A percentile compares a stretch with the other conserved stretches of the same genome.
phyloP scores from a whole-genome alignment of 1,140 invertebrate species.

The Ceratosolen solmsi region DNA sequence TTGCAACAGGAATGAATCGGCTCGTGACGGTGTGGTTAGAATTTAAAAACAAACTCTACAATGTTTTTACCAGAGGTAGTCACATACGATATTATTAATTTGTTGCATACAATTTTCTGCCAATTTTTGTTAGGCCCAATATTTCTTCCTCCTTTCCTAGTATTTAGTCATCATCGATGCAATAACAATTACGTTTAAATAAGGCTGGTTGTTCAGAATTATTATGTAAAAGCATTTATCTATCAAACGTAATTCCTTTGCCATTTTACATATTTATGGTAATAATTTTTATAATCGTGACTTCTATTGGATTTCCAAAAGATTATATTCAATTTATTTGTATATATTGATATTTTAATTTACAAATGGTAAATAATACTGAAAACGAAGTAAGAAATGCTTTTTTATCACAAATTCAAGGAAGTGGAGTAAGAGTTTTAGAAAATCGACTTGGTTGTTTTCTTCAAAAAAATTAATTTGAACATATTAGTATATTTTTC shows the following conservation, averaged over 20 bases:
- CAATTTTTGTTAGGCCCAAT: neutral
- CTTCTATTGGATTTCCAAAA: neutral
- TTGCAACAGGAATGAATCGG: neutral
- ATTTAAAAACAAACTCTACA: neutral
- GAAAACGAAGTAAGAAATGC: neutral
- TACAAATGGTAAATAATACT: neutral
- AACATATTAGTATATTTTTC: no score
- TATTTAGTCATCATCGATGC: neutral
- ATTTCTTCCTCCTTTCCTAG: neutral
- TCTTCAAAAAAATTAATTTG: no score
- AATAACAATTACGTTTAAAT: neutral
- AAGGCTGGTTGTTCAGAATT: neutral
- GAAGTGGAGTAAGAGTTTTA: neutral
- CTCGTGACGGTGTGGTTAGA: neutral
- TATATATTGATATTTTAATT: neutral
- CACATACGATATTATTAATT: conserved; percentile 14
- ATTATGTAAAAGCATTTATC: neutral
- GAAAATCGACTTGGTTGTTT: neutral
- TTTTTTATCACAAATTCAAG: neutral
- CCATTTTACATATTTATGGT: neutral
- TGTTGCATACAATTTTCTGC: conserved; percentile 2
- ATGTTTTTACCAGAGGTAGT: neutral
- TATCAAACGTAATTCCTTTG: neutral
- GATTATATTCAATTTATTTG: neutral
- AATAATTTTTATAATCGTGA: neutral